A percentile compares a stretch with the other conserved stretches of the same genome.
phyloP scores from a whole-genome alignment of 2,888 invertebrate genomes.

The Tiphia femorata region DNA sequence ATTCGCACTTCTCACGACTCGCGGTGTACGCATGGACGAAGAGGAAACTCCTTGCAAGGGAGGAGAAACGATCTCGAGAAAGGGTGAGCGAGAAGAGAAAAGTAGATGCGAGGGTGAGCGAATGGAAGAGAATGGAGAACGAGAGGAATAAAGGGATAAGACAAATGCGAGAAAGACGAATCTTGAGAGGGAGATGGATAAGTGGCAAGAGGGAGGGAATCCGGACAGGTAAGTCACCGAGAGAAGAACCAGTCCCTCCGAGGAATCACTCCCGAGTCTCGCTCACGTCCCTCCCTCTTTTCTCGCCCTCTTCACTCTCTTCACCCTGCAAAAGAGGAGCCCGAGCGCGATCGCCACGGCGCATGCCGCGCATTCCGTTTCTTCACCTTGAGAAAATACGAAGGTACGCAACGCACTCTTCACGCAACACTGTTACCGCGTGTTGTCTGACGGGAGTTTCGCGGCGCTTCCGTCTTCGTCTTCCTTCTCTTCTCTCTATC shows the following conservation, averaged over 20 bases:
- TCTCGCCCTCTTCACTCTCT: slow-evolving; percentile 18
- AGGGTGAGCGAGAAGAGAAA: too few species aligned
- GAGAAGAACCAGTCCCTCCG: slow-evolving; percentile 18
- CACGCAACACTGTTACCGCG: too few species aligned
- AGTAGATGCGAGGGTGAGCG: too few species aligned
- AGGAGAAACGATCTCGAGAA: too few species aligned
- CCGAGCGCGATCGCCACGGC: slow-evolving; percentile 31
- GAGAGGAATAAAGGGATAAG: too few species aligned
- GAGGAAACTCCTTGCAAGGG: too few species aligned
- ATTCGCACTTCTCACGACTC: too few species aligned
- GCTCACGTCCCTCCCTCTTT: not conserved
- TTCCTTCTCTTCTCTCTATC: too few species aligned
- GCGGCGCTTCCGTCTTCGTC: too few species aligned
- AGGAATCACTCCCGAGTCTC: not conserved
- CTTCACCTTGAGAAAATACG: slow-evolving; percentile 55
- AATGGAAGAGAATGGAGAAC: too few species aligned
- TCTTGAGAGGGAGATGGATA: not conserved
- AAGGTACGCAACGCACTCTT: slow-evolving; percentile 10
- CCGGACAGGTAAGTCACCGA: slow-evolving; percentile 10
- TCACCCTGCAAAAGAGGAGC: slow-evolving; percentile 26
- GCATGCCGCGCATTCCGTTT: slow-evolving; percentile 58
- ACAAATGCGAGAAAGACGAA: not conserved
- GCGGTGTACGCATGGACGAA: too few species aligned
- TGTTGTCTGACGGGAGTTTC: too few species aligned
- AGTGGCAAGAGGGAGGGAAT: not conserved